Evolutionary conservation across 2,797 vertebrate species (phyloP).

Genomic region (Danio tinwini): DNA sequence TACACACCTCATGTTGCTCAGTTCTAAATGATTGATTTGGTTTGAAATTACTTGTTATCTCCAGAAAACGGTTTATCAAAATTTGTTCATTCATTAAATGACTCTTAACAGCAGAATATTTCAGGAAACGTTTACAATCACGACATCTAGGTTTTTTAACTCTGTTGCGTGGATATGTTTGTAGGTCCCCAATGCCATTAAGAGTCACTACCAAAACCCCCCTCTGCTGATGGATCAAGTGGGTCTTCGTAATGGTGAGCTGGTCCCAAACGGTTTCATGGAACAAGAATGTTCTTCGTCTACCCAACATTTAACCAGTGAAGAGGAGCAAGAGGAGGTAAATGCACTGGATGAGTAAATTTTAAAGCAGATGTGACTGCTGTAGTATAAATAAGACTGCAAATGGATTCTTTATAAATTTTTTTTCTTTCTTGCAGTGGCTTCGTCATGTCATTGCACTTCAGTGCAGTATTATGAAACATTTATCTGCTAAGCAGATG

Average conservation of each 20-base stretch:
- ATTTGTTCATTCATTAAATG: not conserved
- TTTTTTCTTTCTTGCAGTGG: conserved; percentile 82
- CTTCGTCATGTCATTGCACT: conserved; percentile 96
- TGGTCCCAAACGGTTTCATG: conserved; percentile 89
- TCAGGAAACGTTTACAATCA: not conserved
- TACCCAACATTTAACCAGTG: conserved; percentile 88
- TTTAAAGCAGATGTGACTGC: not conserved
- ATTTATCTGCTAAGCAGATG: conserved; percentile 95
- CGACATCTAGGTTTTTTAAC: not conserved
- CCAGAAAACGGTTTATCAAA: not conserved
- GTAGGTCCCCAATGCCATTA: conserved; percentile 97
- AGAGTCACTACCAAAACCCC: conserved; percentile 94
- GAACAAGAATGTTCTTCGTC: conserved; percentile 71
- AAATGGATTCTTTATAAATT: not conserved
- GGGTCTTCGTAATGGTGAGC: conserved; percentile 89
- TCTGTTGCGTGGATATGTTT: conserved; percentile 17
- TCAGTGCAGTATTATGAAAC: conserved; percentile 98
- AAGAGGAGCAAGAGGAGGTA: conserved; percentile 96
- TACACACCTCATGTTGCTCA: too few species aligned
- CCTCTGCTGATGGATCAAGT: conserved; percentile 87
- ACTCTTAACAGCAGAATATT: not conserved
- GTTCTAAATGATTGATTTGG: not conserved
- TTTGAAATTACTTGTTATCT: not conserved
- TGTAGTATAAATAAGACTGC: not conserved
- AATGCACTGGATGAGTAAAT: conserved; percentile 5